Evolutionary conservation across 2,888 invertebrate genomes (phyloP).

Genomic region (Oscheius myriophilus): DNA sequence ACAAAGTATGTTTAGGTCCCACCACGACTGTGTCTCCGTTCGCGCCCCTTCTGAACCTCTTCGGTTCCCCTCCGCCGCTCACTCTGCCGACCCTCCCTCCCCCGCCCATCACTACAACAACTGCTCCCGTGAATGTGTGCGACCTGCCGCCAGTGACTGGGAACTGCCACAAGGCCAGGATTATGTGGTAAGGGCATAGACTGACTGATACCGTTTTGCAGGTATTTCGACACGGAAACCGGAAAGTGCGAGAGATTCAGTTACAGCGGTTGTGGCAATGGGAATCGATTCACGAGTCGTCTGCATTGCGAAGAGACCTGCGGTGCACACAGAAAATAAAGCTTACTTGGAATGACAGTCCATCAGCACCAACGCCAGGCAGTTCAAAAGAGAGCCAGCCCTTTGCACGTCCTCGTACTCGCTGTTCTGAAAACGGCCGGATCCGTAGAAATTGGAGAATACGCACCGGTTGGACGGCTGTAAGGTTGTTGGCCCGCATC

Average conservation of each 20-base stretch:
- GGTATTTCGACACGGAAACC: constrained; percentile 55
- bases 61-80: constrained; percentile 40
- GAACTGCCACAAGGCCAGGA: constrained; percentile 47
- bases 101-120: constrained; percentile 32
- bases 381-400: constrained; percentile 46
- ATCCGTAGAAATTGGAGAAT: constrained; percentile 11
- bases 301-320: constrained; percentile 52
- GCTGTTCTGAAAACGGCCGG: constrained; percentile 32
- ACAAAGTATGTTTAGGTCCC: not conserved
- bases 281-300: constrained; percentile 49
- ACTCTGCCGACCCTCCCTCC: constrained; percentile 43
- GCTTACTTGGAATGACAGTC: constrained; percentile 50
- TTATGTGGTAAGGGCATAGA: constrained; percentile 47
- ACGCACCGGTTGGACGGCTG: constrained; percentile 43
- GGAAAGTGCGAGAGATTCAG: constrained; percentile 53
- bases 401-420: constrained; percentile 48
- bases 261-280: constrained; percentile 57
- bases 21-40: constrained; percentile 39
- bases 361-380: constrained; percentile 46
- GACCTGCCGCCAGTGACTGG: constrained; percentile 54
- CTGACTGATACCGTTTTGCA: constrained; percentile 11
- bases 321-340: constrained; percentile 15
- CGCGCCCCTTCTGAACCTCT: constrained; percentile 43
- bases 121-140: constrained; percentile 36
- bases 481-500: constrained; percentile 37